Conservation (phyloP, 1,140 invertebrate genomes). For the Ephestia elutella region DNA sequence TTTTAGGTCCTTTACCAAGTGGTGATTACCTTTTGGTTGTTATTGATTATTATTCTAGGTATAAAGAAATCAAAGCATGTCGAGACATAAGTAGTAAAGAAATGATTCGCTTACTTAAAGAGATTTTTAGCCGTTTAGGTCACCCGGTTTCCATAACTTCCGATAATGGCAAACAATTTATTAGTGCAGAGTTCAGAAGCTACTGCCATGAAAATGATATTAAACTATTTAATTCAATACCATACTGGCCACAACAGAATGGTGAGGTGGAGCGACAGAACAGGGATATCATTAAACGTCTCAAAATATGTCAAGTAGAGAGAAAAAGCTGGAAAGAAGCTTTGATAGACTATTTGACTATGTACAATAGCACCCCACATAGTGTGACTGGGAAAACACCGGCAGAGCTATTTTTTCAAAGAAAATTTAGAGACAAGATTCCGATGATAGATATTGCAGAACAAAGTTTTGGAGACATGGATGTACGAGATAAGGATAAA, state of each 20-base stretch:
- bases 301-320: no score
- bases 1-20: conserved; percentile 21
- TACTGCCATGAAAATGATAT: no score
- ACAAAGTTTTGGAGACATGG: conserved; percentile 18
- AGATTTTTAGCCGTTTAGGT: no score
- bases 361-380: conserved; percentile 32
- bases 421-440: conserved; percentile 28
- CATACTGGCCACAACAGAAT: no score
- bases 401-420: conserved; percentile 23
- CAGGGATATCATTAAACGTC: no score
- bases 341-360: conserved; percentile 21
- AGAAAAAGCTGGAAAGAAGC: conserved; percentile 11
- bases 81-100: no score
- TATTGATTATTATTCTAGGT: conserved; percentile 23
- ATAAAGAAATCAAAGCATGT: conserved; percentile 14
- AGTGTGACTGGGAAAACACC: conserved; percentile 22
- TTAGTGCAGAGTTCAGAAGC: no score
- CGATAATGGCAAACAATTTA: no score
- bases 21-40: conserved; percentile 19
- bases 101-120: no score
- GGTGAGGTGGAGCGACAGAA: not conserved
- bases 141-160: no score
- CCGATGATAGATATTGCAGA: conserved; percentile 6
- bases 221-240: no score
- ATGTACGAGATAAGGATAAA: conserved; percentile 28